Evolutionary conservation across 2,888 invertebrate species (phyloP).

Genomic region (Chymomyza amoena): DNA sequence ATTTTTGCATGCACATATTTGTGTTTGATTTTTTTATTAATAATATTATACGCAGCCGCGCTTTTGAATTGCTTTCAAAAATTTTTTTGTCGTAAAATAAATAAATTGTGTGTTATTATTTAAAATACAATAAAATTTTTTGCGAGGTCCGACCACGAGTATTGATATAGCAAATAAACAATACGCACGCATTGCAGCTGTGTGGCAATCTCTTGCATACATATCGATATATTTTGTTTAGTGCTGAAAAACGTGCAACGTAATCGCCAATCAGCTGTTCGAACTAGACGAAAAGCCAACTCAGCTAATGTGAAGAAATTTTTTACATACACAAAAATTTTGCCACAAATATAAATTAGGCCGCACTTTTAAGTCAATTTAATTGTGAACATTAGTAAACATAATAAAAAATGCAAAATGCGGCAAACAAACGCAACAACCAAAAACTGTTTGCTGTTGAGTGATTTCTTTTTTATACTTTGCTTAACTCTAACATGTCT

Average conservation of each 20-base stretch:
- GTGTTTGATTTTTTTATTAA: neutral
- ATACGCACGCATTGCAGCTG: no score
- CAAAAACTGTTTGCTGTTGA: constrained; percentile 41
- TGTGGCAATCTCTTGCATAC: neutral
- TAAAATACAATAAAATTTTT: neutral
- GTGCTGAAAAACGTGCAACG: neutral
- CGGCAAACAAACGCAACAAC: constrained; percentile 46
- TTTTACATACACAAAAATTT: constrained; percentile 45
- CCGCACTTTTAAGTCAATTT: constrained; percentile 24
- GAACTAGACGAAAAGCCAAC: constrained; percentile 59
- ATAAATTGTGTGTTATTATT: neutral
- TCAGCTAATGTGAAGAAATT: constrained; percentile 65
- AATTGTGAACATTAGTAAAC: constrained; percentile 22
- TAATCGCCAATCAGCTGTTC: constrained; percentile 40
- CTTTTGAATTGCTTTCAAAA: neutral
- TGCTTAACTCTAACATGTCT: constrained; percentile 44
- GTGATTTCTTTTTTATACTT: constrained; percentile 32
- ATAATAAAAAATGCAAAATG: constrained; percentile 65
- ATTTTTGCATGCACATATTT: neutral
- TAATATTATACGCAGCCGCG: neutral
- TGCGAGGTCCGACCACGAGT: neutral
- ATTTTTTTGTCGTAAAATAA: neutral
- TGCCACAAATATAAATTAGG: constrained; percentile 22
- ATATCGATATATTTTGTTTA: neutral
- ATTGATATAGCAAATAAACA: neutral